Conservation (phyloP, 1,140 invertebrate species). For the Polyergus mexicanus region DNA sequence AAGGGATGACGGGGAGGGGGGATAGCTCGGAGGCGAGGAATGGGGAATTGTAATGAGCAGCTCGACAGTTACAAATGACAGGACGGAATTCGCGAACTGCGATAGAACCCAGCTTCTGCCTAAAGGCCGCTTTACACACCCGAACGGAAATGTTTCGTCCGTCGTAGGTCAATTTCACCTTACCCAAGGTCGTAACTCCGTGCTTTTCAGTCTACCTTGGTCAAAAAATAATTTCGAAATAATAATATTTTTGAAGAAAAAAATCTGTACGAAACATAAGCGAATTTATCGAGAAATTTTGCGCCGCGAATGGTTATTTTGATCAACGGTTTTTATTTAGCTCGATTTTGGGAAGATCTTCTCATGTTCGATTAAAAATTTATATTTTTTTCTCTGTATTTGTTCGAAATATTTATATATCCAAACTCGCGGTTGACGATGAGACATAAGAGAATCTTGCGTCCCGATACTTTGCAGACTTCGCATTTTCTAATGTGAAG, state of each 20-base stretch:
- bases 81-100: constrained; percentile 87
- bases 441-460: not conserved
- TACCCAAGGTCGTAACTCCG: constrained; percentile 72
- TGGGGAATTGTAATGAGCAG: constrained; percentile 87
- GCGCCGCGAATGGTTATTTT: too few species aligned
- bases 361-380: not conserved
- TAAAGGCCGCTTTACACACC: constrained; percentile 81
- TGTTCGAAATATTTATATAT: constrained; percentile 4
- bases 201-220: constrained; percentile 58
- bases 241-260: constrained; percentile 4
- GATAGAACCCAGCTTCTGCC: constrained; percentile 85
- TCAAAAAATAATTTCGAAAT: constrained; percentile 48
- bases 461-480: not conserved
- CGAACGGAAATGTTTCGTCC: constrained; percentile 78
- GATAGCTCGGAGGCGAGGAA: constrained; percentile 81
- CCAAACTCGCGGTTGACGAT: not conserved
- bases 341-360: not conserved
- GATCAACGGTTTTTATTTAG: too few species aligned
- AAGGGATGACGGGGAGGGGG: constrained; percentile 56
- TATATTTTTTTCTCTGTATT: not conserved
- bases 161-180: constrained; percentile 72
- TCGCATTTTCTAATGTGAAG: not conserved
- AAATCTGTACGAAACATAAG: not conserved
- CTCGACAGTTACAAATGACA: constrained; percentile 87
- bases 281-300: not conserved